Conservation (phyloP, 2,113 vertebrate species). For the Carlito syrichta region DNA sequence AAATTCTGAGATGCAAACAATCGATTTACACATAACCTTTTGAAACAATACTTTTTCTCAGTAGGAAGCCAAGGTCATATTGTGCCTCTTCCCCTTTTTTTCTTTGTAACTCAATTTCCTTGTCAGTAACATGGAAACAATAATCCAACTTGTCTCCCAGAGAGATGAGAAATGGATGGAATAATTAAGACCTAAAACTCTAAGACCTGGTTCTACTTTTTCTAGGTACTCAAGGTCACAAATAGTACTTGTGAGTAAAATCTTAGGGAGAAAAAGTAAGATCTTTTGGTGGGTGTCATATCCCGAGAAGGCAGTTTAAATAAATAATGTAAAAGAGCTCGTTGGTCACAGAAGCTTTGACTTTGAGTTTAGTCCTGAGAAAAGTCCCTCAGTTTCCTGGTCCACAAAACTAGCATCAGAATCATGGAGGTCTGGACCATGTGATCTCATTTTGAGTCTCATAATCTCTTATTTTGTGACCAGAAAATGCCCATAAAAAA, state of each 20-base stretch:
- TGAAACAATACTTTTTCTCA: neutral
- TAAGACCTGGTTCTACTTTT: neutral
- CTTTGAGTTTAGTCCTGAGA: neutral
- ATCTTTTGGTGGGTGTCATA: neutral
- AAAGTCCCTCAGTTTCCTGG: neutral
- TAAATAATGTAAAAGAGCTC: neutral
- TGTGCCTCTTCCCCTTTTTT: neutral
- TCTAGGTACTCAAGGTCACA: neutral
- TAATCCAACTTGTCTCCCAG: neutral
- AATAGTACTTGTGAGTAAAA: neutral
- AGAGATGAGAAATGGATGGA: neutral
- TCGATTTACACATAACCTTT: neutral
- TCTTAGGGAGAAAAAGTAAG: neutral
- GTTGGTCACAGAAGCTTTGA: neutral
- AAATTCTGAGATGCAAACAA: neutral
- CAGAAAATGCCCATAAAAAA: neutral
- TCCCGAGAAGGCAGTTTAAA: neutral
- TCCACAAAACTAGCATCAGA: neutral
- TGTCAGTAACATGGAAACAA: neutral
- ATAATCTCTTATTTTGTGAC: neutral
- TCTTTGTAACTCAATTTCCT: constrained; percentile 1
- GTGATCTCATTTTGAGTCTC: neutral
- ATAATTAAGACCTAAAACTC: neutral
- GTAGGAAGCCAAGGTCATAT: neutral
- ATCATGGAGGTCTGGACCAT: neutral